A percentile compares a stretch with the other conserved stretches of the same genome.
Conservation (phyloP, 2,888 invertebrate genomes). For the Aphidius colemani region DNA sequence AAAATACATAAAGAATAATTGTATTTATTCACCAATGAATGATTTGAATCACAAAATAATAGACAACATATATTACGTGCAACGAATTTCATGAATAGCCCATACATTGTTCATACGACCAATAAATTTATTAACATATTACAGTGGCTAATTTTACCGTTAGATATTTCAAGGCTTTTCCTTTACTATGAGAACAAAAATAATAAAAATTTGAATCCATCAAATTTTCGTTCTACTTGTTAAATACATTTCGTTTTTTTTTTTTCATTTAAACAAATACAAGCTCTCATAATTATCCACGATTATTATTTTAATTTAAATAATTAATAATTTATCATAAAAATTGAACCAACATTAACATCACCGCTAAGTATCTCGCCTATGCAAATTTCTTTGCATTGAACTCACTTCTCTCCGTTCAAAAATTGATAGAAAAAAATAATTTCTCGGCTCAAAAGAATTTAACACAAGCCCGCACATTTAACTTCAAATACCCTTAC, state of each 20-base stretch:
- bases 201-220: neutral
- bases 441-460: neutral
- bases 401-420: slow-evolving; percentile 12
- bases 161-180: slow-evolving; percentile 9
- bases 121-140: too few species aligned
- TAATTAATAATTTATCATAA: neutral
- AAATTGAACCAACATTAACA: neutral
- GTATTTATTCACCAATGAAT: neutral
- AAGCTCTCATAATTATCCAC: neutral
- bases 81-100: slow-evolving; percentile 10
- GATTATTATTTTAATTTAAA: neutral
- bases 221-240: neutral
- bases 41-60: too few species aligned
- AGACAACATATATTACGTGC: slow-evolving; percentile 1
- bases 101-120: neutral
- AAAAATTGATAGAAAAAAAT: neutral
- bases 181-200: neutral
- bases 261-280: neutral
- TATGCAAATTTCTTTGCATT: slow-evolving; percentile 19
- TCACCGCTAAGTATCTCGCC: slow-evolving; percentile 2
- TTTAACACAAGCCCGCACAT: slow-evolving; percentile 24
- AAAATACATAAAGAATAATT: neutral
- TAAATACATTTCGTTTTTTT: slow-evolving; percentile 1
- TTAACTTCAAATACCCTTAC: slow-evolving; percentile 3
- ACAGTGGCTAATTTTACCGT: slow-evolving; percentile 15